phyloP scores from a whole-genome alignment of 2,888 invertebrate species.

The Schizaphis graminum region DNA sequence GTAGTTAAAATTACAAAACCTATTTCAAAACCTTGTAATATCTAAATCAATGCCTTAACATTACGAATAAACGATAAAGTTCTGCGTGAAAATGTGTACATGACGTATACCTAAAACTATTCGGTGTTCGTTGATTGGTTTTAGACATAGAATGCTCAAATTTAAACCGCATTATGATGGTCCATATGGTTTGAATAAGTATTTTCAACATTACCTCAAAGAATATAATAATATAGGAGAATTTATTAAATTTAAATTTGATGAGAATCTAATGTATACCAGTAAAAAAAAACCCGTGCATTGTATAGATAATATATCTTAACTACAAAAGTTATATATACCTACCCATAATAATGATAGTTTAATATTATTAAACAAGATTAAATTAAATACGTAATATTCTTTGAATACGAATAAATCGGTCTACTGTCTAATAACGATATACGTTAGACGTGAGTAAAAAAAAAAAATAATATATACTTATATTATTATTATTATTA shows the following conservation, averaged over 20 bases:
- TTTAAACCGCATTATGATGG: neutral
- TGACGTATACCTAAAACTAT: neutral
- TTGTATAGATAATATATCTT: neutral
- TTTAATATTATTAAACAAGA: neutral
- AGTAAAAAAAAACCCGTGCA: neutral
- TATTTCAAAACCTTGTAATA: neutral
- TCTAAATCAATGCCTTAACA: neutral
- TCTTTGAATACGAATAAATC: neutral
- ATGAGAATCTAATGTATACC: neutral
- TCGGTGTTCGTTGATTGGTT: neutral
- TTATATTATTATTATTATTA: too few species aligned
- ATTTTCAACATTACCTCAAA: neutral
- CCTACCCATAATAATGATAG: neutral
- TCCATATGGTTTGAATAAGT: neutral
- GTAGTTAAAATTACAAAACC: neutral
- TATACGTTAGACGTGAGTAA: neutral
- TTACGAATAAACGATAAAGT: slow-evolving; percentile 7
- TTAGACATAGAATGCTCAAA: neutral
- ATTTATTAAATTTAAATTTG: neutral
- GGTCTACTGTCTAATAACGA: neutral
- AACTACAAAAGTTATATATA: neutral
- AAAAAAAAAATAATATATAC: neutral
- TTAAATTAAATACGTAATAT: neutral
- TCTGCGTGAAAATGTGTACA: neutral
- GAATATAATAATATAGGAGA: neutral